Evolutionary conservation across 2,888 invertebrate species (phyloP).

Genomic region (Microctonus hyperodae): DNA sequence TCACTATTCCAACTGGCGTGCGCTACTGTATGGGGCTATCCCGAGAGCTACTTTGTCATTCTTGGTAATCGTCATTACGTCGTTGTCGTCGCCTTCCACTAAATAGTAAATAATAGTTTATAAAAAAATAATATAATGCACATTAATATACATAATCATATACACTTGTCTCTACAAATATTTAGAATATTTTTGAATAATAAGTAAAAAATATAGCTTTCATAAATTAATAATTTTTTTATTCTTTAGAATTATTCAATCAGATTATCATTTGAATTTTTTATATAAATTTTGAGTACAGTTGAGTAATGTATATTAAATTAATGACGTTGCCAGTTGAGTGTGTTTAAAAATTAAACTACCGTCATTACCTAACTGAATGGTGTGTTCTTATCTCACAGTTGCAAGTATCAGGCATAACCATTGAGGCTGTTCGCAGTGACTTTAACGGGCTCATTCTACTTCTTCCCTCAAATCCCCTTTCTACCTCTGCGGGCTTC

Average conservation of each 20-base stretch:
- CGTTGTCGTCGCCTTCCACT: slow-evolving; percentile 23
- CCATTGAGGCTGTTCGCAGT: slow-evolving; percentile 30
- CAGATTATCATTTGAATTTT: no score
- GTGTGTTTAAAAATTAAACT: slow-evolving; percentile 49
- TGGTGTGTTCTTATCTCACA: slow-evolving; percentile 13
- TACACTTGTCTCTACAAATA: background rate
- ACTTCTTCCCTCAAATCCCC: slow-evolving; percentile 1
- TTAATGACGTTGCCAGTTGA: no score
- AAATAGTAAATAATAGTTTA: background rate
- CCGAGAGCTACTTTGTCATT: slow-evolving; percentile 39
- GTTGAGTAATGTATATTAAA: no score
- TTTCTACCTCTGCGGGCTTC: background rate
- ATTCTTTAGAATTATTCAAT: no score
- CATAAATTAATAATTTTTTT: background rate
- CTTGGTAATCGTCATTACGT: slow-evolving; percentile 36
- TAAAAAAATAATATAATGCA: background rate
- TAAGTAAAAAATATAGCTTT: background rate
- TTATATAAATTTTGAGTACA: no score
- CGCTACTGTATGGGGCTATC: slow-evolving; percentile 44
- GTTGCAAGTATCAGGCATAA: background rate
- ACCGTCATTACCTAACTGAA: slow-evolving; percentile 46
- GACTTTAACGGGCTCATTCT: background rate
- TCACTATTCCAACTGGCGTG: slow-evolving; percentile 50
- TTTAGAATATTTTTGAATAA: background rate
- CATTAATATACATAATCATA: background rate